Evolutionary conservation across 2,797 vertebrate genomes (phyloP).

Genomic region (Podargus strigoides): DNA sequence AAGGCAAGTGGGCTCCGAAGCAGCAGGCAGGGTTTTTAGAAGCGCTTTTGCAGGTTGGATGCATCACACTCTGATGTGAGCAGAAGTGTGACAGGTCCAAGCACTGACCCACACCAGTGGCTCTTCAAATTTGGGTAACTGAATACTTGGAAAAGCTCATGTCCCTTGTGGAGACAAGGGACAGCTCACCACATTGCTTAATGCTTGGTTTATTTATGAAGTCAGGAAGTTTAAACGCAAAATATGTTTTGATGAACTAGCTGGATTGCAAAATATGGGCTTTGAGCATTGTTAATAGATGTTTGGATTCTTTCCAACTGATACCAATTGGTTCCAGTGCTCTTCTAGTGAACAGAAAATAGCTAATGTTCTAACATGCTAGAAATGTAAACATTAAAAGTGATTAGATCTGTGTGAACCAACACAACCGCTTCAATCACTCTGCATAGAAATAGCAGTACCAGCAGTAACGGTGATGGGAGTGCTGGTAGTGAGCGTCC

Average conservation of each 20-base stretch:
- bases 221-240: background rate
- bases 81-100: background rate
- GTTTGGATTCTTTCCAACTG: background rate
- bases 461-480: fast-evolving
- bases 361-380: background rate
- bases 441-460: background rate
- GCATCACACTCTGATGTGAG: background rate
- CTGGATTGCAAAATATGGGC: background rate
- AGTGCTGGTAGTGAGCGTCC: background rate
- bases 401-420: background rate
- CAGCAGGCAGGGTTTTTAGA: background rate
- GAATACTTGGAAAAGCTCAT: background rate
- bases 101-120: fast-evolving
- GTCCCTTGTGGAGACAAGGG: background rate
- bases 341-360: background rate
- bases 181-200: background rate
- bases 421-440: background rate
- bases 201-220: background rate
- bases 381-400: background rate
- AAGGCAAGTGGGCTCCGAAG: background rate
- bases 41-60: background rate
- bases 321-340: background rate
- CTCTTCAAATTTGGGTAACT: background rate
- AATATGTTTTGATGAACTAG: slow-evolving; percentile 20
- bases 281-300: background rate